phyloP scores from a whole-genome alignment of 2,113 vertebrate species.

The Cololabis saira region DNA sequence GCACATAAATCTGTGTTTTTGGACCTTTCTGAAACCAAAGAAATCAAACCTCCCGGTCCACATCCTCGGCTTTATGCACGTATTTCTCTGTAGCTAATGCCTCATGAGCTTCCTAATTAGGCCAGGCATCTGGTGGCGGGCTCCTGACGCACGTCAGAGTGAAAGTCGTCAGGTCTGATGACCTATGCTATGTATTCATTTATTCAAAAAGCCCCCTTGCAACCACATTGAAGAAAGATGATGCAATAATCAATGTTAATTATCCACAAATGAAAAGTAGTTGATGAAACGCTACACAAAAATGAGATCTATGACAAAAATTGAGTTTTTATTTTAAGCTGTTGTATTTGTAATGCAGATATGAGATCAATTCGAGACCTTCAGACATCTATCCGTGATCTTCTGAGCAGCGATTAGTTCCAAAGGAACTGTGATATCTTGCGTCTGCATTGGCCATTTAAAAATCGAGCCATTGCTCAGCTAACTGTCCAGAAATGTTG shows the following conservation, averaged over 20 bases:
- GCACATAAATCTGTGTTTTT: constrained; percentile 65
- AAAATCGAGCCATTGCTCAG: constrained; percentile 27
- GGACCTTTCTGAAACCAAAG: constrained; percentile 39
- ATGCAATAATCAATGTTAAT: constrained; percentile 39
- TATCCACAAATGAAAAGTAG: constrained; percentile 39
- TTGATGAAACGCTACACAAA: constrained; percentile 3
- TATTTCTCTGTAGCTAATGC: constrained; percentile 42
- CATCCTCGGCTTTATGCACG: constrained; percentile 64
- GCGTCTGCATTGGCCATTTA: constrained; percentile 7
- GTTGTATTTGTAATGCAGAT: constrained; percentile 18
- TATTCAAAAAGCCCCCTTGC: constrained; percentile 19
- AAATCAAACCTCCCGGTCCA: constrained; percentile 60
- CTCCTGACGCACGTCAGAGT: constrained; percentile 29
- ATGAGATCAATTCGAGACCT: constrained; percentile 12
- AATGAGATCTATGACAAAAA: constrained; percentile 26
- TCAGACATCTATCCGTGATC: not conserved
- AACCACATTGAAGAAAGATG: constrained; percentile 13
- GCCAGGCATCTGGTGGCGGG: constrained; percentile 28
- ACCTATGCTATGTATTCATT: constrained; percentile 33
- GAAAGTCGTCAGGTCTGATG: constrained; percentile 21
- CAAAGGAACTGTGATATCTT: constrained; percentile 15
- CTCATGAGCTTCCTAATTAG: constrained; percentile 39
- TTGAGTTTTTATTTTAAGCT: constrained; percentile 9
- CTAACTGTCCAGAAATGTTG: constrained; percentile 54
- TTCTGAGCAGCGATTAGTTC: not conserved